Conservation (phyloP, 2,113 vertebrate species). For the Arothron firmamentum region DNA sequence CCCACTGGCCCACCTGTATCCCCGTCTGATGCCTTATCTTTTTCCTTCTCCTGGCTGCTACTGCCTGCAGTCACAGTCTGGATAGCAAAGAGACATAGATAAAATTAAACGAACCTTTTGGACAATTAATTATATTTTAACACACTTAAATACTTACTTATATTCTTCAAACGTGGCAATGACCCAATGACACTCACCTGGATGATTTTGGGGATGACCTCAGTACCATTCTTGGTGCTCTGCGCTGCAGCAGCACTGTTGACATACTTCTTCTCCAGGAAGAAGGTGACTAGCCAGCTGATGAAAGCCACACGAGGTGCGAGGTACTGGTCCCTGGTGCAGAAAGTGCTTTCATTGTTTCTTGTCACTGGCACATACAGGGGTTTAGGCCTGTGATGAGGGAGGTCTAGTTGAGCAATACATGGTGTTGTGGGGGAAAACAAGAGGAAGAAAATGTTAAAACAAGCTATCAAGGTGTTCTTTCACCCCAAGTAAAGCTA, state of each 20-base stretch:
- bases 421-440: neutral
- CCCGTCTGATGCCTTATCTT: slow-evolving; percentile 74
- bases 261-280: slow-evolving; percentile 96
- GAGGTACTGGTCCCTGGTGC: slow-evolving; percentile 93
- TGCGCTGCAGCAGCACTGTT: slow-evolving; percentile 77
- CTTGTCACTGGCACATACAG: slow-evolving; percentile 83
- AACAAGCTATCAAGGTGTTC: neutral
- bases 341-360: slow-evolving; percentile 90
- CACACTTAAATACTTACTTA: neutral
- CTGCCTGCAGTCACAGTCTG: slow-evolving; percentile 81
- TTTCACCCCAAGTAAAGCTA: too few species aligned
- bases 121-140: neutral
- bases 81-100: slow-evolving; percentile 10
- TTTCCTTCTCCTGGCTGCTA: slow-evolving; percentile 79
- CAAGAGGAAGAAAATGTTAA: neutral
- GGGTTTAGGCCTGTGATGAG: slow-evolving; percentile 89
- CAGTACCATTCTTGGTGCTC: slow-evolving; percentile 87
- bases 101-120: neutral
- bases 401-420: slow-evolving; percentile 78
- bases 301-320: slow-evolving; percentile 95
- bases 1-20: slow-evolving; percentile 60
- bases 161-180: neutral
- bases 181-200: slow-evolving; percentile 75
- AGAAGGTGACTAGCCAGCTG: slow-evolving; percentile 98
- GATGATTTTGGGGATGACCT: slow-evolving; percentile 90